Evolutionary conservation across 2,113 vertebrate genomes (phyloP), one percentile per base, ranked within the genome.

Genomic region (Hemiprocne comata): DNA sequence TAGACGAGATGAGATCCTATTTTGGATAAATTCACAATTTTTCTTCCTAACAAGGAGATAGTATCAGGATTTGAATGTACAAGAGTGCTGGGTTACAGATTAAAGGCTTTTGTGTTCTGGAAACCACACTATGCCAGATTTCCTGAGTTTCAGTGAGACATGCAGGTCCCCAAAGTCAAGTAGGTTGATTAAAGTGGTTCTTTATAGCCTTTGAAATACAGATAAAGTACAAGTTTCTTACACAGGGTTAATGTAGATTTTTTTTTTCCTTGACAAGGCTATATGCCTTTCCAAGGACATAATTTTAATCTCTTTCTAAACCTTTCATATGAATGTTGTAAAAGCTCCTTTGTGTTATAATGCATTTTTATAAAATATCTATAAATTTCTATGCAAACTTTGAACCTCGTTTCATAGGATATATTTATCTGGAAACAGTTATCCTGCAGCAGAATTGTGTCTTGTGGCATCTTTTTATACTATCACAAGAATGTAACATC

Each of bases 21-120:
- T 97, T 91, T 93, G 97, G 97, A 97, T 97, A 98, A 97, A 97
- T 95, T 95, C 97, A 96, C 97, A 94, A 92, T 95, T 97, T 96
- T 85, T 95, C 94, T 97, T 94, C 96, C 94, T 97, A 96, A 97
- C 95, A 94, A 97, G 97, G 93, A 97, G 97, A 97, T 97, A 78
- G 91, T 95, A 96, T 97, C 90, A 60, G 94, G 88, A 95, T 95
- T 96, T 94, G 95, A 96, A 94, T 64, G 81, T 96, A 92, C 87
- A 72, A 62, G 82, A 88, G 94, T 92, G 80, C 93, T 12, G 17
- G 93, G 95, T 96, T 97, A 96, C 71, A 73, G 95, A 96, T 95
- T 96, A 97, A 94, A 96, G 95, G 86, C 93, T 90, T 96, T 96
- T 95, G 93, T 96, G 94, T 95, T 96, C 85, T 95, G 73, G 85